Conservation (phyloP, 2,888 invertebrate species). For the Apocheima hispidaria region DNA sequence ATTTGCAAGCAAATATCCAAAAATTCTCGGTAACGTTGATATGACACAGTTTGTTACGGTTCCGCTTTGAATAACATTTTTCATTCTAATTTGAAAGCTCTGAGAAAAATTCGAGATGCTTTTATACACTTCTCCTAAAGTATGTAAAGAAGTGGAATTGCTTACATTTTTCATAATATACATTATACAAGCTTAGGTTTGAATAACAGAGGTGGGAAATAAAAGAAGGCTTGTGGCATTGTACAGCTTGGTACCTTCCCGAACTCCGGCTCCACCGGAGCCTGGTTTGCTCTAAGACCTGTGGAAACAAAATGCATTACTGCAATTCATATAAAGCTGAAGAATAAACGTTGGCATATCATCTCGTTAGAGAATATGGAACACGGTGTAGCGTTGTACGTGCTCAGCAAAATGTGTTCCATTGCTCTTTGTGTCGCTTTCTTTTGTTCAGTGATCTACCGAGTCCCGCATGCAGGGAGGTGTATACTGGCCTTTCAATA, state of each 20-base stretch:
- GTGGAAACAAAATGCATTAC: constrained; percentile 51
- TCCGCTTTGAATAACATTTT: constrained; percentile 42
- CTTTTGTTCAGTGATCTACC: constrained; percentile 80
- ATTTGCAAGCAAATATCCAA: constrained; percentile 32
- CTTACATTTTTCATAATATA: constrained; percentile 33
- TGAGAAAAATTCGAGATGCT: constrained; percentile 27
- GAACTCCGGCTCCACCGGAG: no score
- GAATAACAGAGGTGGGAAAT: constrained; percentile 18
- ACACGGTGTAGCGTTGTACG: constrained; percentile 66
- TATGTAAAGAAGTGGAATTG: constrained; percentile 28
- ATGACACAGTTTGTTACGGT: constrained; percentile 39
- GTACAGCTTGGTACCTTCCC: no score
- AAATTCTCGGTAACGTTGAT: constrained; percentile 29
- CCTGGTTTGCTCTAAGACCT: no score
- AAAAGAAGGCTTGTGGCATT: constrained; percentile 32
- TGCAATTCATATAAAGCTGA: constrained; percentile 60
- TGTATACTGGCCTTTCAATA: constrained; percentile 55
- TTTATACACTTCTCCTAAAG: constrained; percentile 30
- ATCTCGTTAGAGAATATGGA: constrained; percentile 83
- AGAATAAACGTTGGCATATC: constrained; percentile 75
- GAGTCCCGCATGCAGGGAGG: constrained; percentile 51
- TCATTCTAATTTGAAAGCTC: constrained; percentile 43
- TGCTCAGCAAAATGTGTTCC: constrained; percentile 77
- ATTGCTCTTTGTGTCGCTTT: constrained; percentile 80
- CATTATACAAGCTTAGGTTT: constrained; percentile 25